phyloP scores from a whole-genome alignment of 2,797 vertebrate genomes.

The Brachyrhaphis roseni region DNA sequence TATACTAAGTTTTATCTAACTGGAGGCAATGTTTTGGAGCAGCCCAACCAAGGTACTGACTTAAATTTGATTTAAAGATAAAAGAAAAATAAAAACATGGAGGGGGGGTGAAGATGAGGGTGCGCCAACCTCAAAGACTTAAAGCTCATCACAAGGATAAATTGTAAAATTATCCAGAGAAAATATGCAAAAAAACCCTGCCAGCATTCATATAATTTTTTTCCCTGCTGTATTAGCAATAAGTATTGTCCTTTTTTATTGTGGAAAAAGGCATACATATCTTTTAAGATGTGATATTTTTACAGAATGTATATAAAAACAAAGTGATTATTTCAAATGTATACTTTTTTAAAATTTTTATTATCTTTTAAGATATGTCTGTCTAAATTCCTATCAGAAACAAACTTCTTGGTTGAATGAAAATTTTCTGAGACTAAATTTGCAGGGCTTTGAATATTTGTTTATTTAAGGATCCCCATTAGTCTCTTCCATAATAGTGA shows the following conservation, averaged over 20 bases:
- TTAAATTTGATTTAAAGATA: background rate
- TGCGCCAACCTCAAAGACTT: background rate
- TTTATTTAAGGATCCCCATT: no score
- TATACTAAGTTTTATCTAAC: background rate
- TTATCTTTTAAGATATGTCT: background rate
- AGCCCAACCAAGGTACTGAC: background rate
- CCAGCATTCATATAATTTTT: background rate
- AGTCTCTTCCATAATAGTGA: no score
- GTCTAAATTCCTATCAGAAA: background rate
- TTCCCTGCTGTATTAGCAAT: background rate
- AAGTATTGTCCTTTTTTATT: background rate
- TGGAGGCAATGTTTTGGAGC: background rate
- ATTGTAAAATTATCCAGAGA: background rate
- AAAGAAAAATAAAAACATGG: no score
- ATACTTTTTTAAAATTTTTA: background rate
- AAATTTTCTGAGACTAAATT: background rate
- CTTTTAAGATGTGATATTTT: background rate
- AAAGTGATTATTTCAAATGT: background rate
- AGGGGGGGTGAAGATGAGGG: background rate
- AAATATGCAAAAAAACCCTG: background rate
- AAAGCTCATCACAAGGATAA: background rate
- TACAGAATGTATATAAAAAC: background rate
- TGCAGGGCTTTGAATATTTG: background rate
- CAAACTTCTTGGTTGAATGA: background rate
- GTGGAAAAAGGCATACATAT: background rate